Percentiles rank a stretch among this genome's conserved stretches.
phyloP scores from a whole-genome alignment of 2,113 vertebrate genomes.

The Edolisoma coerulescens region DNA sequence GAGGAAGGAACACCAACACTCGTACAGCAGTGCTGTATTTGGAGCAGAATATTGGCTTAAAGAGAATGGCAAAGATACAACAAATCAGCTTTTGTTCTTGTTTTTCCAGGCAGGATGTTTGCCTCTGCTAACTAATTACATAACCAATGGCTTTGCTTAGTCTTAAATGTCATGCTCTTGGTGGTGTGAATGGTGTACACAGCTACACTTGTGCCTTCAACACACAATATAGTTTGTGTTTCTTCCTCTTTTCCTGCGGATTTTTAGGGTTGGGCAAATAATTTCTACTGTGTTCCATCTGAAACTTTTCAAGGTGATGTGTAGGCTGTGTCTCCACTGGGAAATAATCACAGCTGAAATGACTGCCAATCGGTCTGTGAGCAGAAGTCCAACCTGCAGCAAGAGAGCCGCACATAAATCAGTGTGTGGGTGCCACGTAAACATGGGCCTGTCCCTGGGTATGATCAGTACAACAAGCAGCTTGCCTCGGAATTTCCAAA shows the following conservation, averaged over 20 bases:
- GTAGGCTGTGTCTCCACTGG: background rate
- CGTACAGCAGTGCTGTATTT: slow-evolving; percentile 42
- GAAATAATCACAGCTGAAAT: background rate
- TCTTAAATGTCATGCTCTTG: slow-evolving; percentile 66
- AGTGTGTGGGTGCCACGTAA: background rate
- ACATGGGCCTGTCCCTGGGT: background rate
- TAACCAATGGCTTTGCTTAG: slow-evolving; percentile 71
- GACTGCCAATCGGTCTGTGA: background rate
- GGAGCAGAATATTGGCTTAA: slow-evolving; percentile 49
- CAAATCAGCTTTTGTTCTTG: slow-evolving; percentile 68
- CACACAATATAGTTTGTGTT: slow-evolving; percentile 5
- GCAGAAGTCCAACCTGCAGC: background rate
- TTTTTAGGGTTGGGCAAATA: background rate
- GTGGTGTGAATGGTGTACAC: slow-evolving; percentile 26
- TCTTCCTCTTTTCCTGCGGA: background rate
- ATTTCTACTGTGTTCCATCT: background rate
- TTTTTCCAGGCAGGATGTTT: slow-evolving; percentile 63
- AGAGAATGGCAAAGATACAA: slow-evolving; percentile 51
- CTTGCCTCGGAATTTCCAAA: background rate
- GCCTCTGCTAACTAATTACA: slow-evolving; percentile 63
- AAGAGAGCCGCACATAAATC: background rate
- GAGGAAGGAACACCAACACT: slow-evolving; percentile 7
- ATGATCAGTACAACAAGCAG: background rate
- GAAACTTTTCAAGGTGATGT: background rate
- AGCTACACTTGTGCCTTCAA: slow-evolving; percentile 38